Evolutionary conservation across 2,888 invertebrate genomes (phyloP), one percentile per base, ranked within the genome.

Genomic region (Epinotia nisella): DNA sequence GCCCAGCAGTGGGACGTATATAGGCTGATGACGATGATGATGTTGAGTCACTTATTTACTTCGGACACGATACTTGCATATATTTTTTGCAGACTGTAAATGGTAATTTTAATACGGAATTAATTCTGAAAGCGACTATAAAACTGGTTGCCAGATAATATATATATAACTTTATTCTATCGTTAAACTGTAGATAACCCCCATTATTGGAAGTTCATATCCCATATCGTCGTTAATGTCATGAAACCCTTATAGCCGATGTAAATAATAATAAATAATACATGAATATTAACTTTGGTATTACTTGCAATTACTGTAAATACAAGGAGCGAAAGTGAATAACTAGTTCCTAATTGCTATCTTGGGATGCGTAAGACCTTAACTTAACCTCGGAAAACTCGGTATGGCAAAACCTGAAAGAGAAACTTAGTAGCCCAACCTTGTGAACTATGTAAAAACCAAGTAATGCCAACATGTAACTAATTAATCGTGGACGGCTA

Each of bases 351-450:
- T 72, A 73, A 68, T 68, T 73, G 69, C 64, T 53, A 13, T 53
- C 49, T 39, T 64, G 64, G 41, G 73, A 73, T 69, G 73, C 64
- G 64, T 58, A 64, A 69, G 73, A 73, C 68, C 73, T 64, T 69
- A 73, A 58, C 53, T 15, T 69, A 73, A 73, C 69, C 73, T 59
- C 72, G 21, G 24, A 24, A 62, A n/a, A 49, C 49, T 17, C 24
- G 41, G 51, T 24, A 55, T 35, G 59, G 75, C 68, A n/a, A 76
- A 76, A 75, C 76, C 79, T 79, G 81, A 82, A 82, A 81, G 84
- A 80, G 84, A 86, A 86, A 85, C 68, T 78, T 80, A 71, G 79
- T 56, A 64, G 61, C 70, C 61, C 51, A 39, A 73, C 70, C 74
- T 76, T 75, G 75, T 68, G 76, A 74, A 75, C 66, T 71, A 70